These are phyloP conservation scores for Lasioglossum marginatum DNA, from an alignment of 2,888 invertebrate species.

Conservation along the genomic window DNA sequence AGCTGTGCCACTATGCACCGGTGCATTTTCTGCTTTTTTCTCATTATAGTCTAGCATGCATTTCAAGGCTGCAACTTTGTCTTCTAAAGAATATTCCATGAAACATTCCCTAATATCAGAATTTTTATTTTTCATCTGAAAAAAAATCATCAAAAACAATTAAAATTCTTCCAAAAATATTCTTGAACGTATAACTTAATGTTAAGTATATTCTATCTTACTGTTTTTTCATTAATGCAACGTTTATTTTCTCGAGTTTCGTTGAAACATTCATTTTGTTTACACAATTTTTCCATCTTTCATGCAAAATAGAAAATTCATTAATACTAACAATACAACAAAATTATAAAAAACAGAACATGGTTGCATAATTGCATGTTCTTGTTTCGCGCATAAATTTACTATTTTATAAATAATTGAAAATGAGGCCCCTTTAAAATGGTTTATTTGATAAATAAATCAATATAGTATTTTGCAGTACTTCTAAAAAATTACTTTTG, in stretches of 20 bases:
- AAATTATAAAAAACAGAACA: slow-evolving; percentile 7
- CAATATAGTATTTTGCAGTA: neutral
- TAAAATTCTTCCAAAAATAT: neutral
- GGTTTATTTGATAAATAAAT: neutral
- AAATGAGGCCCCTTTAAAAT: neutral
- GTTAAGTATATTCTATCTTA: slow-evolving; percentile 25
- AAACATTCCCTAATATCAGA: slow-evolving; percentile 35
- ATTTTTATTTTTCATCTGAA: slow-evolving; percentile 21
- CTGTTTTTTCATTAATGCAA: neutral
- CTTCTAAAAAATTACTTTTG: neutral
- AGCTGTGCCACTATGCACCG: neutral
- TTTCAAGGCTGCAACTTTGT: slow-evolving; percentile 47
- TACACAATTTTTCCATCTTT: slow-evolving; percentile 8
- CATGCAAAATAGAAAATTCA: neutral
- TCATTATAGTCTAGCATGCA: slow-evolving; percentile 41
- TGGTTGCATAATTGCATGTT: neutral
- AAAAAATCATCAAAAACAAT: neutral
- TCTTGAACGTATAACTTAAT: neutral
- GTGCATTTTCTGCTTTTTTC: slow-evolving; percentile 1
- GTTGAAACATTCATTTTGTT: neutral
- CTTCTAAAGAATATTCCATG: slow-evolving; percentile 40
- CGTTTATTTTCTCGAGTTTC: neutral
- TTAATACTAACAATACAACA: slow-evolving; percentile 6
- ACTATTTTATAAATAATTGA: neutral
- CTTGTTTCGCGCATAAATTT: neutral